Percentiles rank a stretch among this genome's conserved stretches.
Evolutionary conservation across 2,888 invertebrate genomes (phyloP).

Genomic region (Opisthograptis luteolata): DNA sequence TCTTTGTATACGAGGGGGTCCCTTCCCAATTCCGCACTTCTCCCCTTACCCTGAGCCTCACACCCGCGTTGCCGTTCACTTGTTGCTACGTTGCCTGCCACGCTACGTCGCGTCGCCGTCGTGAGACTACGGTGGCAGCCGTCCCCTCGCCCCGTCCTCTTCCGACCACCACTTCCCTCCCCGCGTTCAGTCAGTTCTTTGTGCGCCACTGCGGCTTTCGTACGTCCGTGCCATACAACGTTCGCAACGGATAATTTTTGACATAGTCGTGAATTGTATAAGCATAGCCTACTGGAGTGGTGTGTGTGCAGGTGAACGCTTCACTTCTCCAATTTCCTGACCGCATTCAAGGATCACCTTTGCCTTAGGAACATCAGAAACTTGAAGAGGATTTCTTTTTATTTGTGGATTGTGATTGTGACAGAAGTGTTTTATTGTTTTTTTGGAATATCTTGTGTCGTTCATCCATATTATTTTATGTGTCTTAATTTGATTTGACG

Average conservation of each 20-base stretch:
- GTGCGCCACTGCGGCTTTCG: constrained; percentile 73
- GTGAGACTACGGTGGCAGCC: constrained; percentile 70
- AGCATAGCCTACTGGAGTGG: constrained; percentile 61
- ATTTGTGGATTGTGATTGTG: constrained; percentile 66
- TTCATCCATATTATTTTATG: constrained; percentile 31
- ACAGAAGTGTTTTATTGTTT: constrained; percentile 44
- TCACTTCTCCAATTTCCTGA: constrained; percentile 58
- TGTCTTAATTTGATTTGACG: constrained; percentile 38
- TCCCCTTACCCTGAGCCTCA: constrained; percentile 50
- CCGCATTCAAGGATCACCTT: constrained; percentile 62
- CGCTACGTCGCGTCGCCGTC: constrained; percentile 49
- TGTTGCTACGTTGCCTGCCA: constrained; percentile 78
- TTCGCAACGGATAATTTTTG: constrained; percentile 56
- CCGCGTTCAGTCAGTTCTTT: constrained; percentile 83
- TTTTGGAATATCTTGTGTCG: constrained; percentile 46
- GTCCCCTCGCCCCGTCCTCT: constrained; percentile 62
- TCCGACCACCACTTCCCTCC: constrained; percentile 63
- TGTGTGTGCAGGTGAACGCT: constrained; percentile 67
- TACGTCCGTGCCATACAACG: constrained; percentile 64
- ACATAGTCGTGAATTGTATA: constrained; percentile 63
- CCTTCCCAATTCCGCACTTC: constrained; percentile 51
- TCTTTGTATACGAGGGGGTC: constrained; percentile 57
- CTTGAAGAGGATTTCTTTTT: constrained; percentile 45
- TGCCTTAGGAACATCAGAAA: constrained; percentile 40
- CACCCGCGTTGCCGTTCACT: constrained; percentile 77